These are phyloP conservation scores for Hylyphantes graminicola DNA, from an alignment of 1,140 invertebrate genomes.

Conservation along the genomic window DNA sequence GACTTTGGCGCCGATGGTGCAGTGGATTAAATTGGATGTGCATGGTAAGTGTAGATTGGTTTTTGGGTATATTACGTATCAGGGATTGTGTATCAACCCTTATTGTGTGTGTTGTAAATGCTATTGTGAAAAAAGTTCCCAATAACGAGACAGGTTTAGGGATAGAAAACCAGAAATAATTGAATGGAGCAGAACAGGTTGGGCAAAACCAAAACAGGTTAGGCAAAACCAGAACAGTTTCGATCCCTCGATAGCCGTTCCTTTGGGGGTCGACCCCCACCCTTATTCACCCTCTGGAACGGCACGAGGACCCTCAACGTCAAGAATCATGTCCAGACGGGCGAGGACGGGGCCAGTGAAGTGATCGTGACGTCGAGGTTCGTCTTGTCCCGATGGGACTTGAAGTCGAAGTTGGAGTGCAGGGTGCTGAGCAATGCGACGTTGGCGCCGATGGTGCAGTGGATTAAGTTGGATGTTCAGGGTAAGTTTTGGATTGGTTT, in stretches of 20 bases:
- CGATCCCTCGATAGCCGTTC: constrained; percentile 62
- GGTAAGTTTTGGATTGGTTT: constrained; percentile 73
- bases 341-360: constrained; percentile 37
- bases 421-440: constrained; percentile 63
- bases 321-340: constrained; percentile 49
- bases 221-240: too few relatives aligned
- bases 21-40: constrained; percentile 80
- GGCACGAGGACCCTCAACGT: constrained; percentile 59
- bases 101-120: too few relatives aligned
- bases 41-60: constrained; percentile 75
- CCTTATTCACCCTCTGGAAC: constrained; percentile 62
- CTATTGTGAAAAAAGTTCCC: too few relatives aligned
- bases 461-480: constrained; percentile 82
- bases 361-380: too few relatives aligned
- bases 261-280: constrained; percentile 63
- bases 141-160: too few relatives aligned
- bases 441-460: constrained; percentile 73
- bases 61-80: not conserved
- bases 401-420: constrained; percentile 83
- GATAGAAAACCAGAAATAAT: too few relatives aligned
- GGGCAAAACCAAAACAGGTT: too few relatives aligned
- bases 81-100: too few relatives aligned
- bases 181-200: too few relatives aligned
- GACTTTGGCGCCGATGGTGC: constrained; percentile 72
- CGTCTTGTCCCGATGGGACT: too few relatives aligned